Conservation (phyloP, 2,113 vertebrate genomes). For the Melanocharis versteri region DNA sequence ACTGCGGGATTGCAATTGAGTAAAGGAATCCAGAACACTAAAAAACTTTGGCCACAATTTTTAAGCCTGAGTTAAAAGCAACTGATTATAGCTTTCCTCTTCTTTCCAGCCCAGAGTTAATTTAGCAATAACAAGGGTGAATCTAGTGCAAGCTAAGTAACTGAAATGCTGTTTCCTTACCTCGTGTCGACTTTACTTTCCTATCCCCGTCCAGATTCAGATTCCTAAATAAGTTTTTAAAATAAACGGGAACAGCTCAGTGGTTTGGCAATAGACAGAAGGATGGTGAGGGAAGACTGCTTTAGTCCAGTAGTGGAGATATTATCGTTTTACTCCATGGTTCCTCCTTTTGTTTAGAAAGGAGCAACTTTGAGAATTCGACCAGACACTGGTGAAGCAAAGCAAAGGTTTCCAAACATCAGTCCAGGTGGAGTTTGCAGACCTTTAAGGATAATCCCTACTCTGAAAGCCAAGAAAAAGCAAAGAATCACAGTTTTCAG, state of each 20-base stretch:
- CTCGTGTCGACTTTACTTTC: constrained; percentile 26
- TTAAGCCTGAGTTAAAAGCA: neutral
- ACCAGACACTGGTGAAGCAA: neutral
- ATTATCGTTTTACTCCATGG: neutral
- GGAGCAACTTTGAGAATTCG: neutral
- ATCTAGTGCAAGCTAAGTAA: neutral
- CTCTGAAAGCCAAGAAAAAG: neutral
- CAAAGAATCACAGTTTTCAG: neutral
- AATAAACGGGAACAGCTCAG: neutral
- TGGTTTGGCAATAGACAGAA: neutral
- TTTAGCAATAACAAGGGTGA: constrained; percentile 34
- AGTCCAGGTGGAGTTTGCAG: neutral
- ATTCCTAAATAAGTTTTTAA: constrained; percentile 43
- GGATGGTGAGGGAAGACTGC: neutral
- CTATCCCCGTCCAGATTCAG: neutral
- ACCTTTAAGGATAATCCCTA: neutral
- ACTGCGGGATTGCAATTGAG: neutral
- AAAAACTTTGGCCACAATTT: neutral
- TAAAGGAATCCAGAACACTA: neutral
- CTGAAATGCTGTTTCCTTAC: neutral
- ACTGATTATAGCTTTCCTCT: neutral
- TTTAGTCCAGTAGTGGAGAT: neutral
- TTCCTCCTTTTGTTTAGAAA: neutral
- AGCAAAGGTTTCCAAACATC: neutral
- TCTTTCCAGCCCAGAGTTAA: neutral